Evolutionary conservation across 2,113 vertebrate species (phyloP), one percentile per base, ranked within the genome.

Genomic region (Silurus meridionalis): DNA sequence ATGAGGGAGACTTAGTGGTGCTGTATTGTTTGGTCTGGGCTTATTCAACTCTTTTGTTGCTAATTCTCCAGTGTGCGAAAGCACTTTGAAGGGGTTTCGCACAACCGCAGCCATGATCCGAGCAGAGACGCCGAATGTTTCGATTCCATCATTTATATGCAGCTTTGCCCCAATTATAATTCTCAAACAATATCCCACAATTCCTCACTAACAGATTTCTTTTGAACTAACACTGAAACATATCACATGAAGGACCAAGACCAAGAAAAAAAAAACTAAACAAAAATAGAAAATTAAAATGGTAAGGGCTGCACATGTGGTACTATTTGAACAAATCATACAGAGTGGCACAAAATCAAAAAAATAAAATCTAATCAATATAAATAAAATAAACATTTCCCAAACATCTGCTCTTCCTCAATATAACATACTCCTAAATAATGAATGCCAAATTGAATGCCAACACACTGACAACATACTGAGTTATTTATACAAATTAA

Each of bases 21-120:
- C 90, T 92, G 53, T 81, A 87, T 89, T 95, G 93, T 94, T 95
- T 94, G 93, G 94, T 95, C 94, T 94, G 93, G 90, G 90, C 93
- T 87, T 89, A 91, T 93, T 94, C 92, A 92, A 89, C 90, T 88
- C 91, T 94, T 90, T 85, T 91, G 92, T 93, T 91, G 91, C 92
- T 92, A 91, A 92, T 93, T 92, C 91, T 90, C 89, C 93, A 93
- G 93, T 92, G 91, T 91, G 86, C 91, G 87, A 37, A 37, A 92
- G 84, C 84, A n/a, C 93, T 94, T 93, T 92, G 93, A 92, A 81
- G 93, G 91, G 91, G 89, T 89, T 90, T 87, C 25, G 78, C 85
- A 88, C 87, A 89, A 87, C 84, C 58, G 87, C 89, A 91, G 91
- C 92, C 92, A 92, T 94, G 91, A 94, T 94, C 87, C 90, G 89